Conservation (phyloP, 2,888 invertebrate species). For the Drosophila ustulata region DNA sequence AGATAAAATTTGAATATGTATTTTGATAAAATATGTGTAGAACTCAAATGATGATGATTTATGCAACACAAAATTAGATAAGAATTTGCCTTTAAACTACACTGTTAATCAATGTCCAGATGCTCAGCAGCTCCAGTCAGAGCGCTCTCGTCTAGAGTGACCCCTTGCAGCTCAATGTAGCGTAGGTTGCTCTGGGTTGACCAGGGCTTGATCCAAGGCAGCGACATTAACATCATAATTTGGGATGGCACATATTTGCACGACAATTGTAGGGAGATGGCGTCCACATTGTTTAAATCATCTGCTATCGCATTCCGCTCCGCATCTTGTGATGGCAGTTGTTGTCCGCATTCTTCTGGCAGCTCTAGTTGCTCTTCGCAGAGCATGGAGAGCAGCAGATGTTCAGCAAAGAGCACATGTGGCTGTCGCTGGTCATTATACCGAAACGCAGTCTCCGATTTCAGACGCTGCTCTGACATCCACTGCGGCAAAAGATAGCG, state of each 20-base stretch:
- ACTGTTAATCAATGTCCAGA: slow-evolving; percentile 47
- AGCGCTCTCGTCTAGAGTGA: slow-evolving; percentile 44
- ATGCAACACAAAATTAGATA: slow-evolving; percentile 21
- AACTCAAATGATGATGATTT: slow-evolving; percentile 4
- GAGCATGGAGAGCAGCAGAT: slow-evolving; percentile 64
- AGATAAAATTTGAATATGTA: slow-evolving; percentile 43
- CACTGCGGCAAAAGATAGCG: slow-evolving; percentile 50
- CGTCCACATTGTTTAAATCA: slow-evolving; percentile 6
- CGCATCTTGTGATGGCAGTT: background rate
- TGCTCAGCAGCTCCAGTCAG: slow-evolving; percentile 4
- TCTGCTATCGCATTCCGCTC: background rate
- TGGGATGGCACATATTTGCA: slow-evolving; percentile 43
- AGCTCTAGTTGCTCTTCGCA: slow-evolving; percentile 46
- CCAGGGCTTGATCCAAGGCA: slow-evolving; percentile 49
- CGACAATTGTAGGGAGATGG: slow-evolving; percentile 9
- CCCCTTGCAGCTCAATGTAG: slow-evolving; percentile 43
- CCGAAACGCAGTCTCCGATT: background rate
- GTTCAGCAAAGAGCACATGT: slow-evolving; percentile 55
- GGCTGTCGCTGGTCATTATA: slow-evolving; percentile 1
- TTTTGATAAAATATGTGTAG: slow-evolving; percentile 21
- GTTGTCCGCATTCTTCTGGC: background rate
- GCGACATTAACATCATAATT: slow-evolving; percentile 57
- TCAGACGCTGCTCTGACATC: slow-evolving; percentile 36
- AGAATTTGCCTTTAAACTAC: background rate
- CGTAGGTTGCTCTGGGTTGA: slow-evolving; percentile 25